Base-by-base conservation (phyloP, 2,113 vertebrate genomes). In the Nothoprocta pentlandii region DNA sequence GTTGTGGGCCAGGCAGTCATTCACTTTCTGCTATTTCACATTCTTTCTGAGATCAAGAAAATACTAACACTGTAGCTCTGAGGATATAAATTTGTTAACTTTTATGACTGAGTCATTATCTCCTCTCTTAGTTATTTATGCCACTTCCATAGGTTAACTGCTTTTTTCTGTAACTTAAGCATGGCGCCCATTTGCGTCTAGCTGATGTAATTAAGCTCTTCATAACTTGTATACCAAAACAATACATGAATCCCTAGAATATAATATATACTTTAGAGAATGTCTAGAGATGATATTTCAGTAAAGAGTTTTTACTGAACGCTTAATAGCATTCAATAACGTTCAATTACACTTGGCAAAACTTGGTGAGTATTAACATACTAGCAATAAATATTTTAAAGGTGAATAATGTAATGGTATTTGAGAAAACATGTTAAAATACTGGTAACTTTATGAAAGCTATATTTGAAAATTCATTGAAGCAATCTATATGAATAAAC, bases 401-500 rank as follows among this genome's bases (percentile, higher is more conserved):
- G 86, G 51, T 83, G 67, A 83, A 59, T 73, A 36, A 75, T 85
- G 39, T 16, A 49, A 28, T 62, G 63, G 67, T 96, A 67, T 92
- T 90, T 86, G 77, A 89, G 63, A 92, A 80, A 56, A 58, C 53
- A 66, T 91, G 62, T 61, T 77, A 56, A 71, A 87, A 80, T 22
- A 58, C 13, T 64, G 26, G 26, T 51, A 44, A 92, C 46, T 87
- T 96, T 63, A 93, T 62, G 36, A 87, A 76, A 66, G 94, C 67
- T 95, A 9, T 93, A 83, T 93, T 96, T 94, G 83, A 51, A 88
- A 90, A 54, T 51, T 80, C 49, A 44, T 92, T 80, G 82, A 94
- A 85, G 62, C 73, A 69, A 41, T 84, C 67, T 87, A 25, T 87
- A 63, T 87, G 87, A 95, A 90, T 92, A 97, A 96, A 96, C 66